Percentiles rank a stretch among this genome's conserved stretches.
phyloP scores from a whole-genome alignment of 2,888 invertebrate species.

The Aleiodes testaceus region DNA sequence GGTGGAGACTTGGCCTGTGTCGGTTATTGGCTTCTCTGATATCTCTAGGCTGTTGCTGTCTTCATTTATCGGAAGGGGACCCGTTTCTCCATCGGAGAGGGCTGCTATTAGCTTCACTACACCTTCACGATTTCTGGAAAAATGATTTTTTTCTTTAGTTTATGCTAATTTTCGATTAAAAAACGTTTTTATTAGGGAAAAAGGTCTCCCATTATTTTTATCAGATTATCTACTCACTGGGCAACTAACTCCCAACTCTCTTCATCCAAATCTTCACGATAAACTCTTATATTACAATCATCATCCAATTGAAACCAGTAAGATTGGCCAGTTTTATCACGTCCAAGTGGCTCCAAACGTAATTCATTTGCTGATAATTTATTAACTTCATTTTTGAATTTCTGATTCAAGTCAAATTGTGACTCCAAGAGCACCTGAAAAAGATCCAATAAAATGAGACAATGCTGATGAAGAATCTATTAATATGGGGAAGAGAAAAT shows the following conservation, averaged over 20 bases:
- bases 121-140: slow-evolving; percentile 83
- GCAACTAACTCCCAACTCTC: slow-evolving; percentile 96
- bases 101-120: slow-evolving; percentile 85
- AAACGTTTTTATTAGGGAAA: neutral
- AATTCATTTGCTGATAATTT: slow-evolving; percentile 85
- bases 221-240: slow-evolving; percentile 75
- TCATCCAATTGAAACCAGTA: slow-evolving; percentile 96
- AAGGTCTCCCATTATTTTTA: neutral
- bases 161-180: too few relatives aligned
- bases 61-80: slow-evolving; percentile 77
- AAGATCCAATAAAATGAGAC: slow-evolving; percentile 31
- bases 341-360: slow-evolving; percentile 90
- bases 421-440: slow-evolving; percentile 89
- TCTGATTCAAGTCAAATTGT: slow-evolving; percentile 95
- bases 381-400: slow-evolving; percentile 92
- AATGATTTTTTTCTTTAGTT: neutral
- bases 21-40: slow-evolving; percentile 75
- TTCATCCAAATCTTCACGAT: slow-evolving; percentile 96
- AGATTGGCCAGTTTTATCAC: slow-evolving; percentile 90
- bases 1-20: slow-evolving; percentile 74
- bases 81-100: slow-evolving; percentile 82
- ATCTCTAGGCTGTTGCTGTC: slow-evolving; percentile 79
- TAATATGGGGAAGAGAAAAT: too few relatives aligned
- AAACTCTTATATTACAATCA: slow-evolving; percentile 91
- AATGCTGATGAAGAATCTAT: slow-evolving; percentile 12